Conservation (phyloP, 2,113 vertebrate species). For the Clarias batrachus region DNA sequence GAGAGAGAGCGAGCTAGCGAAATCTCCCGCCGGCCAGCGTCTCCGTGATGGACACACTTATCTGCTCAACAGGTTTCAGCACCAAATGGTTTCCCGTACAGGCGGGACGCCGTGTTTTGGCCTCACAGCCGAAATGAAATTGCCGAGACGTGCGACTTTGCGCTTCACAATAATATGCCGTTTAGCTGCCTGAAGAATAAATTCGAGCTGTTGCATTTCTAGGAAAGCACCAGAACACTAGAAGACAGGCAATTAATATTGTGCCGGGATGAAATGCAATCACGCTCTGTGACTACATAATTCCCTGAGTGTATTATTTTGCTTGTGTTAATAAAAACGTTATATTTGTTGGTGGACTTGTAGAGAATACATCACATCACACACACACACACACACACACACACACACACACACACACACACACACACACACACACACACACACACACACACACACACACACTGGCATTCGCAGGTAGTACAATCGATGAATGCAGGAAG, state of each 20-base stretch:
- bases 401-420: no score
- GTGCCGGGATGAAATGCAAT: conserved; percentile 14
- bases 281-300: conserved; percentile 14
- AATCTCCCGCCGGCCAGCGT: background rate
- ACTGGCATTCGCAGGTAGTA: background rate
- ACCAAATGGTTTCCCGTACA: conserved; percentile 11
- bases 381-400: no score
- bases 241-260: conserved; percentile 39
- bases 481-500: background rate
- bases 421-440: no score
- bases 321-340: conserved; percentile 8
- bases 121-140: conserved; percentile 35
- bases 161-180: conserved; percentile 34
- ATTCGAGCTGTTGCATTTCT: conserved; percentile 33
- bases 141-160: conserved; percentile 16
- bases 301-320: background rate
- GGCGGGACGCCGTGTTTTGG: background rate
- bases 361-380: background rate
- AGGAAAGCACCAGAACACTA: conserved; percentile 21
- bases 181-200: conserved; percentile 37
- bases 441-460: no score
- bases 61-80: conserved; percentile 44
- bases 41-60: conserved; percentile 37
- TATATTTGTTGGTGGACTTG: background rate
- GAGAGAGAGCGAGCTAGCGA: background rate